Evolutionary conservation across 2,113 vertebrate genomes (phyloP), one percentile per base, ranked within the genome.

Genomic region (Elanus axillaris): DNA sequence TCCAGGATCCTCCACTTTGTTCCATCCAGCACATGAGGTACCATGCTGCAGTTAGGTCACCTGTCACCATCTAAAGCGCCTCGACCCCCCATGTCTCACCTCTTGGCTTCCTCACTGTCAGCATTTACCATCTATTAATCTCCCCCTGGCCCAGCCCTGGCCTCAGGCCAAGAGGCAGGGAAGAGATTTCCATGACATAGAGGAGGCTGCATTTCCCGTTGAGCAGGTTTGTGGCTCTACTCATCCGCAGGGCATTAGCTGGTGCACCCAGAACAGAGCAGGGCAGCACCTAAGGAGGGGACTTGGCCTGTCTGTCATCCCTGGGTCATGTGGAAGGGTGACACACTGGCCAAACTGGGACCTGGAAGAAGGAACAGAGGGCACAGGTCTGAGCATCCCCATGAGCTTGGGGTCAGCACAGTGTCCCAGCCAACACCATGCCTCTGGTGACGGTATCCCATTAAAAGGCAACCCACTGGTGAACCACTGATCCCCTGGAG

Each of bases 161-260:
- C 94, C 88, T 26, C 67, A 31, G 79, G 92, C 80, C 77, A 31
- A 59, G 87, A 69, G 71, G 74, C 79, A 88, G 75, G 90, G 93
- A 94, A 79, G 88, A 76, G 90, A 23, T 96, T 89, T 86, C 66
- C 23, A 10, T 19, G n/a, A 21, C 66, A 47, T 0, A 4, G n/a
- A 36, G 32, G n/a, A 71, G 58, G 55, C 76, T 63, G 83, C 6
- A 0, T 50, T 91, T 96, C 97, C 74, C 23, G 87, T 16, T 69
- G 26, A 88, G 84, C 96, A 85, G 95, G 96, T 97, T 94, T 12
- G 0, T 15, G 67, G 79, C 48, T 67, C 50, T 89, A 69, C 34
- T 32, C 7, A 7, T 5, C 47, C 16, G 0, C 3, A 0, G 25
- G 43, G 45, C 25, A 67, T 38, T 3, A 31, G 23, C 56, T 66